phyloP scores from a whole-genome alignment of 2,888 invertebrate genomes.

The Polydrusus tereticollis region DNA sequence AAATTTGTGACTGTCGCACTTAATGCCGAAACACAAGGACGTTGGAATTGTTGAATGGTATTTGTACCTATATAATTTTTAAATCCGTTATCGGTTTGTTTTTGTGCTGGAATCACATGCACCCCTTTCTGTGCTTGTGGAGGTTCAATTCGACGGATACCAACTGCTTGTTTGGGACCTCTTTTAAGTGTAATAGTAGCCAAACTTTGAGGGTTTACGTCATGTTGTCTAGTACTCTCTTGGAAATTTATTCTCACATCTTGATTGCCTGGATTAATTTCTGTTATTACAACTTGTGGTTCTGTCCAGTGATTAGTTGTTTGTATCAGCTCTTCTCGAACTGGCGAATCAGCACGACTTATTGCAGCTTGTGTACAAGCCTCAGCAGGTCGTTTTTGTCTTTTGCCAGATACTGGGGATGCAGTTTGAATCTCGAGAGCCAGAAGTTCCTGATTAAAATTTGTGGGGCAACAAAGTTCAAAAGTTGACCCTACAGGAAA shows the following conservation, averaged over 20 bases:
- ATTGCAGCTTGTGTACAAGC: background rate
- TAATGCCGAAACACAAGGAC: no score
- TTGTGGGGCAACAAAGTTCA: conserved; percentile 34
- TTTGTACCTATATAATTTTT: background rate
- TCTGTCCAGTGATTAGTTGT: background rate
- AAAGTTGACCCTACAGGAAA: conserved; percentile 30
- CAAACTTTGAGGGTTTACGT: background rate
- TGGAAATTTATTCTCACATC: background rate
- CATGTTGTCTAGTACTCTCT: background rate
- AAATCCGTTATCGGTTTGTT: background rate
- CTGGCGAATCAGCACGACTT: background rate
- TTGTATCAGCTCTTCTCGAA: background rate
- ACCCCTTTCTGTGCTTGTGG: background rate
- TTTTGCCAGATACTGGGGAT: background rate
- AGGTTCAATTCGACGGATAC: background rate
- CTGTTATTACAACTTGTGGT: background rate
- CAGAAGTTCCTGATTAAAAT: conserved; percentile 8
- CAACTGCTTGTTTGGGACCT: background rate
- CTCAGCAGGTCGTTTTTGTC: background rate
- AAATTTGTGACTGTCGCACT: no score
- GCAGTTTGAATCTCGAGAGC: background rate
- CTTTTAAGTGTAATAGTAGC: background rate
- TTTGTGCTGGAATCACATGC: background rate
- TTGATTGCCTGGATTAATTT: background rate
- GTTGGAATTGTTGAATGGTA: background rate